These are phyloP conservation scores for Hypocryptadius cinnamomeus DNA, from an alignment of 2,113 vertebrate genomes.

Conservation along the genomic window DNA sequence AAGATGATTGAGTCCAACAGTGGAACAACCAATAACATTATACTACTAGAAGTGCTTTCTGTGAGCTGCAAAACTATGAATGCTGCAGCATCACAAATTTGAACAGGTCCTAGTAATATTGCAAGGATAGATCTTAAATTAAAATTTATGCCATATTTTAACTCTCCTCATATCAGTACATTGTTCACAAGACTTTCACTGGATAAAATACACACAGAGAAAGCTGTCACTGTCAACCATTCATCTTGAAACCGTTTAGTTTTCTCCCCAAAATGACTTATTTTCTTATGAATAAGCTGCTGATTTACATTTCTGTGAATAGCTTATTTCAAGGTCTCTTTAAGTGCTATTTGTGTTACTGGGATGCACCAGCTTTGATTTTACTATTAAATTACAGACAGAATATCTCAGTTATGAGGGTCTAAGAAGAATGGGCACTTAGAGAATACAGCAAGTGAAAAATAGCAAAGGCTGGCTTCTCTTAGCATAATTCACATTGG, in stretches of 20 bases:
- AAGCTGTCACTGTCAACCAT: neutral
- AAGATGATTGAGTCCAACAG: neutral
- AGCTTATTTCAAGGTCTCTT: conserved; percentile 4
- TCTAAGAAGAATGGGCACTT: neutral
- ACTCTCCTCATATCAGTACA: neutral
- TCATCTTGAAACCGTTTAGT: neutral
- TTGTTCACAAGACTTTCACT: neutral
- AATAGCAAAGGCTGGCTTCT: neutral
- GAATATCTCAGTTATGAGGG: neutral
- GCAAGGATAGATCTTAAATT: neutral
- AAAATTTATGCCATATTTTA: neutral
- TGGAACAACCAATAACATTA: neutral
- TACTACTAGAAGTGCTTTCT: neutral
- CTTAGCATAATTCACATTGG: neutral
- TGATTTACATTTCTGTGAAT: conserved; percentile 18
- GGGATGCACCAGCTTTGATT: neutral
- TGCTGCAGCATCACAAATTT: neutral
- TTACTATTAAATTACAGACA: neutral
- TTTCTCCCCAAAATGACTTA: neutral
- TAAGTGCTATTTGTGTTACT: neutral
- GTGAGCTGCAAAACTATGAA: neutral
- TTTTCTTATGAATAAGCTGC: conserved; percentile 15
- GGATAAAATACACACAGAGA: neutral
- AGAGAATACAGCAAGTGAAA: neutral
- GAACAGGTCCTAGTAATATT: neutral